Evolutionary conservation across 1,140 invertebrate species (phyloP), one percentile per base, ranked within the genome.

Genomic region (Anastatus disparis): DNA sequence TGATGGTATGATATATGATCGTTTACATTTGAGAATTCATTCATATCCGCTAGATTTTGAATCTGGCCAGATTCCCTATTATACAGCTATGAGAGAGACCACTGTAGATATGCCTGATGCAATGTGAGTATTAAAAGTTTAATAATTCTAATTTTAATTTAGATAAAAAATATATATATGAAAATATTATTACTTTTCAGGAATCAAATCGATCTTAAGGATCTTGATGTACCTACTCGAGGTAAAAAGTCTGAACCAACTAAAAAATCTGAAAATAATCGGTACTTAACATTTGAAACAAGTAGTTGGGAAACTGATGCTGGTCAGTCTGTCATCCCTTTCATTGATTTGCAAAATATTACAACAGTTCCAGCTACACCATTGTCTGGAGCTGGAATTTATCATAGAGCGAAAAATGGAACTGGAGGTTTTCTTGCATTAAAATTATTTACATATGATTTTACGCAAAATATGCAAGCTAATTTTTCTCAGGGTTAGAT

Each of bases 351-450:
- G 17, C 55, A 58, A 58, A 9, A 20, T 24, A 35, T 58, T 3
- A 77, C 81, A 9, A 87, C 90, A 2, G 15, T 1, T 1, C 15
- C 55, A 17, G 31, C 17, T 1, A 9, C 13, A 15, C 31, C 55
- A 2, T 13, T 58, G 13, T 22, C 31, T 10, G 55, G 55, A 2
- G 55, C 22, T 22, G 55, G 55, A 2, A 15, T 58, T 13, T 40
- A 22, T 26, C 22, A 29, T 2, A 58, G 17, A 58, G 17, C 6
- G 24, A 42, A 12, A 13, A 15, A 24, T 24, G 22, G 40, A 9
- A 22, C 35, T 38, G 55, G 55, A 13, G 55, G 55, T 12, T 58
- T 40, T 12, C 2, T 58, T 3, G 35, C 31, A 17, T 15, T 58
- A 3, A 58, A 58, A 58, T 17, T 58, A 6, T 40, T 40, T 20